phyloP scores from a whole-genome alignment of 2,797 vertebrate genomes.

The Hybognathus amarus region DNA sequence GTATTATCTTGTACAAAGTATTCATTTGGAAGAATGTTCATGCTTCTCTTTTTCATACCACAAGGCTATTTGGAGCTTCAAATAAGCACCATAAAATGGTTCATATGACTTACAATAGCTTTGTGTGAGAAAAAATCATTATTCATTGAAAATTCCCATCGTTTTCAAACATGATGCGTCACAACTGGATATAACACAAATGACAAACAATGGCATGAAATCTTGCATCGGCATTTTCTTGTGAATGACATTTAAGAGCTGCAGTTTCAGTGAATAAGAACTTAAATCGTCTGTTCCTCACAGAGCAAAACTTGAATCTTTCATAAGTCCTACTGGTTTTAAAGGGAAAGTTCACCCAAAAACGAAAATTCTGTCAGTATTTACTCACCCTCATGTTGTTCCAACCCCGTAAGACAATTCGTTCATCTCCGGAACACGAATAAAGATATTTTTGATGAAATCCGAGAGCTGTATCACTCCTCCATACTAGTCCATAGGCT shows the following conservation, averaged over 20 bases:
- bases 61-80: not conserved
- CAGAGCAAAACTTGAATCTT: not conserved
- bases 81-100: not conserved
- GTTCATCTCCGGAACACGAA: no score
- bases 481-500: no score
- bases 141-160: not conserved
- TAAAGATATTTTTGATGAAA: no score
- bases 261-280: not conserved
- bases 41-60: not conserved
- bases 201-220: not conserved
- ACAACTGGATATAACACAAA: slow-evolving; percentile 5
- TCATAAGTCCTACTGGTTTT: not conserved
- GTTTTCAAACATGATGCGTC: not conserved
- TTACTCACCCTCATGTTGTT: no score
- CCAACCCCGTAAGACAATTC: no score
- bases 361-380: no score
- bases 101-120: not conserved
- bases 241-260: not conserved
- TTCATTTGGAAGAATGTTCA: not conserved
- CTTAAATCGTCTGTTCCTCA: not conserved
- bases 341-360: no score
- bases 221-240: not conserved
- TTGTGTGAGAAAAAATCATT: no score
- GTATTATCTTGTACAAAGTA: not conserved
- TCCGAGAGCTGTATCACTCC: no score